Conservation (phyloP, 2,113 vertebrate species). For the Sprattus sprattus region DNA sequence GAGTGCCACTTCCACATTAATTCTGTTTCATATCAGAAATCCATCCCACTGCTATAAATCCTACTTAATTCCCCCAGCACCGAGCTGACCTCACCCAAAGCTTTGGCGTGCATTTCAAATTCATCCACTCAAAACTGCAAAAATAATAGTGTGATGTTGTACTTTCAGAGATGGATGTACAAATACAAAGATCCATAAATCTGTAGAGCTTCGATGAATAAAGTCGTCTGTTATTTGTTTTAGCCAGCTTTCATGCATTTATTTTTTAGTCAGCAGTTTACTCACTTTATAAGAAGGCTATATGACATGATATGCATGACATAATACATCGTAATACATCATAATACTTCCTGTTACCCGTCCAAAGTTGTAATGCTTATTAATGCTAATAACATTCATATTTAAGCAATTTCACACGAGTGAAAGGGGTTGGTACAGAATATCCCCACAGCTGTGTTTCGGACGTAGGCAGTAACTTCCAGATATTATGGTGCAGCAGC, state of each 20-base stretch:
- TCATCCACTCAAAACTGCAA: not conserved
- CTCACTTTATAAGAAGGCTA: too few relatives aligned
- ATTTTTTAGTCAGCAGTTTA: not conserved
- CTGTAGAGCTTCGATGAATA: not conserved
- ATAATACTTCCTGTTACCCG: too few relatives aligned
- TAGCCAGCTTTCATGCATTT: too few relatives aligned
- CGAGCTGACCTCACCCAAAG: constrained; percentile 7
- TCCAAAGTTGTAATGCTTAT: not conserved
- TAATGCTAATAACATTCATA: not conserved
- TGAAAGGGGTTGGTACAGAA: too few relatives aligned
- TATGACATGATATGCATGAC: too few relatives aligned
- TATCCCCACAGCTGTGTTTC: too few relatives aligned
- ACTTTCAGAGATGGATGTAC: not conserved
- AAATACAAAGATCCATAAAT: not conserved
- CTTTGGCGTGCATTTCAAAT: not conserved
- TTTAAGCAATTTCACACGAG: too few relatives aligned
- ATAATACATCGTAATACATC: too few relatives aligned
- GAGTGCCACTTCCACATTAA: constrained; percentile 23
- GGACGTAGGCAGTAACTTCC: too few relatives aligned
- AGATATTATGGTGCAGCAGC: too few relatives aligned
- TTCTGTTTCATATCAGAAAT: constrained; percentile 32
- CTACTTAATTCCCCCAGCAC: constrained; percentile 15
- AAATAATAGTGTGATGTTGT: not conserved
- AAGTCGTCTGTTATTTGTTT: not conserved
- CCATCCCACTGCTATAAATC: constrained; percentile 36